Base-by-base conservation (phyloP, 2,888 invertebrate species). In the Chironomus tentans region DNA sequence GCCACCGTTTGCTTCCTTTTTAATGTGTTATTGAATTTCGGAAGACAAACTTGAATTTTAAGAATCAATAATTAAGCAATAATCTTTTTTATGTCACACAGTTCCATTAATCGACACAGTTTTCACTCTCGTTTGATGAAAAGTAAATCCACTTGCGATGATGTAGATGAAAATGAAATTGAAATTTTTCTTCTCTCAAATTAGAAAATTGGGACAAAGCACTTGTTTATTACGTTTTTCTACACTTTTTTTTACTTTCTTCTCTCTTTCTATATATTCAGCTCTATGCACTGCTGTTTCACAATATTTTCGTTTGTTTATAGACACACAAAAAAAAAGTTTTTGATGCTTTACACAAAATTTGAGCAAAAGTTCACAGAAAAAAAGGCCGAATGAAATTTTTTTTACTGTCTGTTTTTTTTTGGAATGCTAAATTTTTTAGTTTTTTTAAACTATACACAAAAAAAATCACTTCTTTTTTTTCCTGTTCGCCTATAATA, bases 121-220 rank as follows among this genome's bases (percentile, higher is more conserved):
- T 74, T 74, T 74, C 68, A 74, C 74, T 74, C 68, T 74, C 74
- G 68, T 28, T 65, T 65, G 65, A 65, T 13, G n/a, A 65, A 21
- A 65, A 65, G 56, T 56, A 56, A 13, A 56, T 13, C 6, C 21
- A 21, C 21, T 62, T 22, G n/a, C 38, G 50, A 38, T 38, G 38
- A 7, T 38, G n/a, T n/a, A n/a, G 73, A 73, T 73, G 65, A 73
- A 73, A 73, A 61, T 47, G 74, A 74, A 74, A 74, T 74, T 38
- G 65, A 68, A 62, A 15, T 38, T 72, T 28, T 50, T 61, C 61
- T 72, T 68, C n/a, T 68, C 46, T 68, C n/a, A 68, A 38, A 38
- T 68, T 68, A 68, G 68, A 68, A 73, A 74, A 68, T 74, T 65
- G 74, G 74, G 68, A 28, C 68, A 74, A 68, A 74, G 48, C 68